Evolutionary conservation across 2,888 invertebrate genomes (phyloP).

Genomic region (Plemyria rubiginata): DNA sequence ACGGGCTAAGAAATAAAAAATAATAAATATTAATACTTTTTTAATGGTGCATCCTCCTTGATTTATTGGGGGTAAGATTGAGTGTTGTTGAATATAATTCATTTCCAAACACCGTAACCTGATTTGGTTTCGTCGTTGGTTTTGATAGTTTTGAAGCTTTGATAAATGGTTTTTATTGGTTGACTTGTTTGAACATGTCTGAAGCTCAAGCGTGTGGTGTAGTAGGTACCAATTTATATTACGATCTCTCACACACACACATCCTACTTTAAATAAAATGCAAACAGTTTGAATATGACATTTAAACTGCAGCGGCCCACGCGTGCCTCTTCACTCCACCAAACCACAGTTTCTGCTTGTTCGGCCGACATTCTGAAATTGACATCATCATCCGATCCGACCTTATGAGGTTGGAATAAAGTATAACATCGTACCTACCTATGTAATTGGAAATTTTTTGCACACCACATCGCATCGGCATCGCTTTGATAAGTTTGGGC

Average conservation of each 20-base stretch:
- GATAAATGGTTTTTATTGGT: too few relatives aligned
- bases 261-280: slow-evolving; percentile 47
- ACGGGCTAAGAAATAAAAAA: too few relatives aligned
- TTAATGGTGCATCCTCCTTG: too few relatives aligned
- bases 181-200: slow-evolving; percentile 43
- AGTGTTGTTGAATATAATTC: too few relatives aligned
- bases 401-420: background rate
- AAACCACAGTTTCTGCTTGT: slow-evolving; percentile 34
- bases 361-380: background rate
- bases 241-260: slow-evolving; percentile 65
- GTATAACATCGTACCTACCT: background rate
- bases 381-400: background rate
- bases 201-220: slow-evolving; percentile 81
- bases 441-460: background rate
- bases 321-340: slow-evolving; percentile 43
- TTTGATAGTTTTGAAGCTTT: too few relatives aligned
- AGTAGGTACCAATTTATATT: slow-evolving; percentile 63
- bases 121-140: too few relatives aligned
- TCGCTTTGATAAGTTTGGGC: background rate
- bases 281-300: slow-evolving; percentile 35
- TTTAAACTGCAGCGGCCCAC: slow-evolving; percentile 50
- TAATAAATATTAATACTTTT: too few relatives aligned
- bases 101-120: too few relatives aligned
- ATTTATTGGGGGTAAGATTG: too few relatives aligned
- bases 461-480: background rate